These are phyloP conservation scores for Cheilosia scutellata DNA, from an alignment of 2,888 invertebrate species.

Conservation along the genomic window DNA sequence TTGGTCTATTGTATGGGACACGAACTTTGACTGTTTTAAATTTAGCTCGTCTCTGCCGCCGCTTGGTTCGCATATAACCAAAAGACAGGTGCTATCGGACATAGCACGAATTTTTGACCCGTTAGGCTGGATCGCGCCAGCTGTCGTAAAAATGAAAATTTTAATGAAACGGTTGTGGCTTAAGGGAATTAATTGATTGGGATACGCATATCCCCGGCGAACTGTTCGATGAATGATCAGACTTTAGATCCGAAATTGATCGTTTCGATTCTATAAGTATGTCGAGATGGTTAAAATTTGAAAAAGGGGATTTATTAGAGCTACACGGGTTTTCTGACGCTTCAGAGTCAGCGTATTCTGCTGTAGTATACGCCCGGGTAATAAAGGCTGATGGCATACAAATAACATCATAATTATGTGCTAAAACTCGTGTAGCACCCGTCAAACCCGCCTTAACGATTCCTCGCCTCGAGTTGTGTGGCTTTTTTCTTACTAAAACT, in stretches of 20 bases:
- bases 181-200: slow-evolving; percentile 29
- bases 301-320: slow-evolving; percentile 2
- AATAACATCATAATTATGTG: slow-evolving; percentile 23
- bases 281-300: slow-evolving; percentile 73
- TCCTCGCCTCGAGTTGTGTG: slow-evolving; percentile 39
- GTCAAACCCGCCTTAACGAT: slow-evolving; percentile 16
- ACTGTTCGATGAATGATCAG: slow-evolving; percentile 14
- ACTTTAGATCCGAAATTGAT: slow-evolving; percentile 9
- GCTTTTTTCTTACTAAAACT: slow-evolving; percentile 28
- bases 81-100: slow-evolving; percentile 26
- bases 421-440: slow-evolving; percentile 38
- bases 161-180: slow-evolving; percentile 20
- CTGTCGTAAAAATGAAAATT: slow-evolving; percentile 27
- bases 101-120: slow-evolving; percentile 42
- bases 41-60: slow-evolving; percentile 3
- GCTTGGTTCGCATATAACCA: not conserved
- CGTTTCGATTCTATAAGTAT: not conserved
- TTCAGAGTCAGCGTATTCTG: slow-evolving; percentile 47
- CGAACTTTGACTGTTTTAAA: slow-evolving; percentile 18
- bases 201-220: slow-evolving; percentile 12
- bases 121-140: slow-evolving; percentile 22
- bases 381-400: slow-evolving; percentile 1
- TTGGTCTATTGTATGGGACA: slow-evolving; percentile 18
- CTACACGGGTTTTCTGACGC: slow-evolving; percentile 42
- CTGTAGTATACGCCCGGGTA: slow-evolving; percentile 35